Conservation (phyloP, 2,888 invertebrate species). For the Koerneria pararmatus region DNA sequence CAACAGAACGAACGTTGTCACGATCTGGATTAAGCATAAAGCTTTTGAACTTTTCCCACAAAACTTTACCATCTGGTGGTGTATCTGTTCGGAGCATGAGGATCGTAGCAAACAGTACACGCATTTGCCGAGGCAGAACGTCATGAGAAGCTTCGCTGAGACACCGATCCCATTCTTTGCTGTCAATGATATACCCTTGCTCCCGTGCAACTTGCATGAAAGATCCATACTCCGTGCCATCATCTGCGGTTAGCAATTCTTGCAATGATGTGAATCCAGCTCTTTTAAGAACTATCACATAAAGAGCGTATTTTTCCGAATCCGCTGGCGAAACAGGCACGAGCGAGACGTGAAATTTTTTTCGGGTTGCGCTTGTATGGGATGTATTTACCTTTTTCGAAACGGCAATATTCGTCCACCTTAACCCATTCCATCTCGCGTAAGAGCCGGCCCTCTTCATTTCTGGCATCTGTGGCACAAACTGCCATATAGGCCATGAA, state of each 20-base stretch:
- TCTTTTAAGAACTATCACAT: conserved; percentile 2
- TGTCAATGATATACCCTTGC: conserved; percentile 1
- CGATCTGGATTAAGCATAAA: background rate
- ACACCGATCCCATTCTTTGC: conserved; percentile 12
- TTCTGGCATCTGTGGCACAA: background rate
- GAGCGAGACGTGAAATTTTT: background rate
- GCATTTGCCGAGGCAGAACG: conserved; percentile 2
- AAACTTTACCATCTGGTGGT: background rate
- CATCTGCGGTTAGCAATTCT: background rate
- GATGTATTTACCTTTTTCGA: background rate
- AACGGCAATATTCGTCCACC: background rate
- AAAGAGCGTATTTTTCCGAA: conserved; percentile 5
- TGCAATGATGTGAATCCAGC: conserved; percentile 7
- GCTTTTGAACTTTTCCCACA: conserved; percentile 9
- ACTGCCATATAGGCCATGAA: conserved; percentile 1
- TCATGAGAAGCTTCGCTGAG: background rate
- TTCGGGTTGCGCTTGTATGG: conserved; percentile 4
- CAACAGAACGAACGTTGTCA: background rate
- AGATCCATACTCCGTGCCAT: background rate
- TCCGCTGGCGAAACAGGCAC: background rate
- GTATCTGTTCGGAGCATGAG: background rate
- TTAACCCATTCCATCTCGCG: background rate
- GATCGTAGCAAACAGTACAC: conserved; percentile 9
- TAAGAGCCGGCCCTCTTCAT: background rate
- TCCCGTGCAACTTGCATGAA: conserved; percentile 12